Evolutionary conservation across 2,113 vertebrate species (phyloP), one percentile per base, ranked within the genome.

Genomic region (Candoia aspera): DNA sequence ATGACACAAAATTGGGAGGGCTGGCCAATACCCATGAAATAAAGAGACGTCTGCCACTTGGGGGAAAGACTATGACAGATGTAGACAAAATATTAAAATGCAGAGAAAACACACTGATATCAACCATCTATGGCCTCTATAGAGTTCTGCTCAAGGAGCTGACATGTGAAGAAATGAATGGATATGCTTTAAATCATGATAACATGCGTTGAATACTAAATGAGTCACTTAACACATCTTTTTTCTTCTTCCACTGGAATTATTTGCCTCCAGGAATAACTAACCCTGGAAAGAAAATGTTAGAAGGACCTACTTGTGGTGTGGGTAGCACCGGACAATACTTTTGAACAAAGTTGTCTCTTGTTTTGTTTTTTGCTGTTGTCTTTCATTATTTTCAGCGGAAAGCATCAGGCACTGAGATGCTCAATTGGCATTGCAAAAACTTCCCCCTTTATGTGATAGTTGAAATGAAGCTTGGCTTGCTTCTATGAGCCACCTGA

Each of bases 101-200:
- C 8, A 60, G 59, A 23, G 21, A 59, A 59, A 59, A 59, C 21
- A 21, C 19, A 59, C 58, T 59, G 58, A 59, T 23, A 24, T 24
- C 8, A 24, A 60, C 23, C 85, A 90, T 88, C 93, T 94, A 95
- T 94, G 95, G 95, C 95, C 90, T 95, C 93, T 88, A 55, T 87
- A 88, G 90, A 95, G 60, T 33, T 96, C 85, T 94, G 91, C 37
- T 90, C 86, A 88, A 91, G 94, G 90, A 90, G n/a, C 84, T 94
- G 97, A 92, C 90, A 33, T 95, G 96, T 95, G 97, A 97, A 96
- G 94, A 93, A 97, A 97, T 96, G 97, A 97, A 96, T 93, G 86
- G 88, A 84, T 88, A 33, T 53, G 93, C 92, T 92, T 94, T 98
- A 97, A 97, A 97, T 97, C 96, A 97, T 88, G 93, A 90, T 68